phyloP scores from a whole-genome alignment of 2,113 vertebrate genomes.

The Melanocharis versteri region DNA sequence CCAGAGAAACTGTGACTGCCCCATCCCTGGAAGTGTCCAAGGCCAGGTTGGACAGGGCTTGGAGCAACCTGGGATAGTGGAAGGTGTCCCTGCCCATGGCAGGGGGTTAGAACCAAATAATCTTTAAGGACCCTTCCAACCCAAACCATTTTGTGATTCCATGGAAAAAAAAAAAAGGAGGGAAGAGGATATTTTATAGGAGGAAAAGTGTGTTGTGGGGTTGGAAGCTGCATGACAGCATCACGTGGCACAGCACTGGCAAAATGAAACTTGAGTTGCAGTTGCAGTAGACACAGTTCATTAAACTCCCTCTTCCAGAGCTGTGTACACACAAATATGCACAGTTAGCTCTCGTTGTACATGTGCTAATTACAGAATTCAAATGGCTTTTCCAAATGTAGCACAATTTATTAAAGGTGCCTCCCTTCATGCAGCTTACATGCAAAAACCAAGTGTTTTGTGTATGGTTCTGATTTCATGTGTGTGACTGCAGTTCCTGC shows the following conservation, averaged over 20 bases:
- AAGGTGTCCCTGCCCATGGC: neutral
- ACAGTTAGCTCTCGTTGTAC: neutral
- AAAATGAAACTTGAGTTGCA: neutral
- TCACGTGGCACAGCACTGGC: neutral
- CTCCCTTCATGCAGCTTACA: neutral
- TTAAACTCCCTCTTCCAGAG: neutral
- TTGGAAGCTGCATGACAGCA: neutral
- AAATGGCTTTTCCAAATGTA: neutral
- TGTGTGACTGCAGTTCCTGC: neutral
- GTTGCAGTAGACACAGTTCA: neutral
- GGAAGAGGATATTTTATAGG: neutral
- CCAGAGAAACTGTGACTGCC: neutral
- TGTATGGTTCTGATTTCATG: neutral
- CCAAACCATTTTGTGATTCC: neutral
- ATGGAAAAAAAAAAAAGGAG: neutral
- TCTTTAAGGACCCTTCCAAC: neutral
- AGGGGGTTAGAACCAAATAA: rapidly evolving
- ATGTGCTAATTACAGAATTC: constrained; percentile 20
- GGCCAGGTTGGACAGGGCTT: rapidly evolving
- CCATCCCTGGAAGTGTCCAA: neutral
- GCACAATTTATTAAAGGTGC: neutral
- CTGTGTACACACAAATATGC: neutral
- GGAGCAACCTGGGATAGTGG: neutral
- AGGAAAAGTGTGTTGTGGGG: neutral
- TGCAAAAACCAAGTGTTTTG: neutral